Percentiles rank a stretch among this genome's conserved stretches.
These are phyloP conservation scores for Arctopsyche grandis DNA, from an alignment of 1,140 invertebrate genomes.

Conservation along the genomic window DNA sequence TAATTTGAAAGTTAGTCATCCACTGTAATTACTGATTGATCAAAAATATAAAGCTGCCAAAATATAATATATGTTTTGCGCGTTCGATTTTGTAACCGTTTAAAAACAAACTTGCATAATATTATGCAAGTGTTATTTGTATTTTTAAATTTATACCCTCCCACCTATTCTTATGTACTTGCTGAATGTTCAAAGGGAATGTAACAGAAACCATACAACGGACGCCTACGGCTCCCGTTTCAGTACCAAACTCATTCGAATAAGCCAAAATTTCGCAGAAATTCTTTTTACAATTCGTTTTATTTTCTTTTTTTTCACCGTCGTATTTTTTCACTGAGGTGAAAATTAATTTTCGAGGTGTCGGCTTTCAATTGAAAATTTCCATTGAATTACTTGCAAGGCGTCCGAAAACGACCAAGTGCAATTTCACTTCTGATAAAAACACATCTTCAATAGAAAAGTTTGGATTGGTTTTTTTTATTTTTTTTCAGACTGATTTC, in stretches of 20 bases:
- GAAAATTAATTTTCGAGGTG: neutral
- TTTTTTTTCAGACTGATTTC: neutral
- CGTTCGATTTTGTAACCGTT: no score
- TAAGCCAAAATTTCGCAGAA: neutral
- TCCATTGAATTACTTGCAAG: neutral
- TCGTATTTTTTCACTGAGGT: neutral
- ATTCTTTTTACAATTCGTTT: no score
- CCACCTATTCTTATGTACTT: no score
- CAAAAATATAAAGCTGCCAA: no score
- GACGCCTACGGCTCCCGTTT: neutral
- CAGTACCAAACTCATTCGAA: neutral
- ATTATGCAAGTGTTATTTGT: neutral
- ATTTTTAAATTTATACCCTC: neutral
- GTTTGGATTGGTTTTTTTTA: no score
- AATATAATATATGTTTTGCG: no score
- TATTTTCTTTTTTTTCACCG: neutral
- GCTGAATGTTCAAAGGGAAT: neutral
- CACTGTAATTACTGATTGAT: no score
- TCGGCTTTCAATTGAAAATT: constrained; percentile 4
- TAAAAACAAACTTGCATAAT: no score
- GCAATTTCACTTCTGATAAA: neutral
- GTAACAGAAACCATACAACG: neutral
- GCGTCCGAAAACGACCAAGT: constrained; percentile 4
- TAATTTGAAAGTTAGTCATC: no score
- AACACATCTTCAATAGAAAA: no score